Evolutionary conservation across 2,797 vertebrate species (phyloP).

Genomic region (Acanthopagrus latus): DNA sequence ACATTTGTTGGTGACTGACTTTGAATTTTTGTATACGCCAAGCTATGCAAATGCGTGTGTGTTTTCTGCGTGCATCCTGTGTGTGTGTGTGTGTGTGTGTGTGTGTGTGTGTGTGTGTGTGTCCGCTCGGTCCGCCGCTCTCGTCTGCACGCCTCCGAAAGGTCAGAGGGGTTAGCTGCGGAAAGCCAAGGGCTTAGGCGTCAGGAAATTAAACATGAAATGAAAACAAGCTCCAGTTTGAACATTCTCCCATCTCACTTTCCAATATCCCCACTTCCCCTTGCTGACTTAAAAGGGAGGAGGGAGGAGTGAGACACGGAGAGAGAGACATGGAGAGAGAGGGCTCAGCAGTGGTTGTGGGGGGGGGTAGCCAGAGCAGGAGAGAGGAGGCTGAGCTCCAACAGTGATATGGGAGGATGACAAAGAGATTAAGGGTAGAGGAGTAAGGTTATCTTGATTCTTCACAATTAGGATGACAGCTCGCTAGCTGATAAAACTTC

Average conservation of each 20-base stretch:
- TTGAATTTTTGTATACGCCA: slow-evolving; percentile 48
- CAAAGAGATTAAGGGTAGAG: slow-evolving; percentile 47
- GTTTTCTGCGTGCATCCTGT: slow-evolving; percentile 43
- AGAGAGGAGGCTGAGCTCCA: slow-evolving; percentile 49
- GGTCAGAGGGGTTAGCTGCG: slow-evolving; percentile 87
- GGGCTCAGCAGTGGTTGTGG: slow-evolving; percentile 22
- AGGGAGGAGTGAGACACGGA: slow-evolving; percentile 69
- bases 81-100: slow-evolving; percentile 57
- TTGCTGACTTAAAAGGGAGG: slow-evolving; percentile 81
- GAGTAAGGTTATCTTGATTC: slow-evolving; percentile 47
- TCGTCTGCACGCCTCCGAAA: slow-evolving; percentile 79
- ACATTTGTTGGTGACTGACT: slow-evolving; percentile 48
- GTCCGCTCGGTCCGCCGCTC: slow-evolving; percentile 60
- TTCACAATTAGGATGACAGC: slow-evolving; percentile 46
- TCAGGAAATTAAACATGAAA: slow-evolving; percentile 99
- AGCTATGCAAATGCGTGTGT: slow-evolving; percentile 56
- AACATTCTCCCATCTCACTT: slow-evolving; percentile 93
- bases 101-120: slow-evolving; percentile 57
- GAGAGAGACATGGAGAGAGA: slow-evolving; percentile 36
- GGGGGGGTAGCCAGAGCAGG: slow-evolving; percentile 27
- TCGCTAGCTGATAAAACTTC: slow-evolving; percentile 35
- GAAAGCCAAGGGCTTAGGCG: slow-evolving; percentile 95
- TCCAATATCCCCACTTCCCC: slow-evolving; percentile 91
- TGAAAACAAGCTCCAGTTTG: slow-evolving; percentile 96
- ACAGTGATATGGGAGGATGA: slow-evolving; percentile 44